Evolutionary conservation across 1,140 invertebrate genomes (phyloP).

Genomic region (Brachionus asplanchnoidis): DNA sequence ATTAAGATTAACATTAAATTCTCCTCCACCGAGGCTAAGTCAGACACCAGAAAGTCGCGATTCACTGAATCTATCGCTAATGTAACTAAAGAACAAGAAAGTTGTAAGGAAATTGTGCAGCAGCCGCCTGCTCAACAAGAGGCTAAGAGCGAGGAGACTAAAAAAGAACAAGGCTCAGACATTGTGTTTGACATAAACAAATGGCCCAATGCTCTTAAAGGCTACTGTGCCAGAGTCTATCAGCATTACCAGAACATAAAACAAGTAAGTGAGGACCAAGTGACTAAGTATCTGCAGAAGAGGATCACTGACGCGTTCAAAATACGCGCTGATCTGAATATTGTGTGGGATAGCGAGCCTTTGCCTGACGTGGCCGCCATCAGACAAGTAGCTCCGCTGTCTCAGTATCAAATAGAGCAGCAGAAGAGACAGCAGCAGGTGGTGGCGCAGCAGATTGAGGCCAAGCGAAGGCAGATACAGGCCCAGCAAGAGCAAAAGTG

Average conservation of each 20-base stretch:
- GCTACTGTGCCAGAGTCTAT: slow-evolving; percentile 36
- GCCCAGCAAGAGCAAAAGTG: neutral
- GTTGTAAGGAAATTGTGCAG: neutral
- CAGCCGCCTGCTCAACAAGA: neutral
- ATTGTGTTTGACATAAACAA: slow-evolving; percentile 42
- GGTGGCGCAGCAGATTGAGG: neutral
- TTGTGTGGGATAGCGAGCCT: neutral
- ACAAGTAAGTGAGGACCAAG: slow-evolving; percentile 34
- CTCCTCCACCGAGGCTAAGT: neutral
- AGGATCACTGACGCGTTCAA: slow-evolving; percentile 36
- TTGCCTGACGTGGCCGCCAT: slow-evolving; percentile 11
- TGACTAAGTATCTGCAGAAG: slow-evolving; percentile 40
- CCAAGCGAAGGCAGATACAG: neutral
- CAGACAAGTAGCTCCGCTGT: slow-evolving; percentile 16
- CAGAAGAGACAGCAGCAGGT: slow-evolving; percentile 4
- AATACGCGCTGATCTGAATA: slow-evolving; percentile 11
- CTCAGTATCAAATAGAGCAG: slow-evolving; percentile 36
- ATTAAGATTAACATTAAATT: slow-evolving; percentile 33
- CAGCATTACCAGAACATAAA: slow-evolving; percentile 35
- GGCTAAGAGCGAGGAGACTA: neutral
- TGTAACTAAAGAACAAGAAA: slow-evolving; percentile 1
- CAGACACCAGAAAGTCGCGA: neutral
- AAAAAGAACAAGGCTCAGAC: neutral
- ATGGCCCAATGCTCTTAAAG: slow-evolving; percentile 17
- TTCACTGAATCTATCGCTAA: neutral